These are phyloP conservation scores for Sakesphorus luctuosus DNA, from an alignment of 2,113 vertebrate genomes.

Conservation along the genomic window DNA sequence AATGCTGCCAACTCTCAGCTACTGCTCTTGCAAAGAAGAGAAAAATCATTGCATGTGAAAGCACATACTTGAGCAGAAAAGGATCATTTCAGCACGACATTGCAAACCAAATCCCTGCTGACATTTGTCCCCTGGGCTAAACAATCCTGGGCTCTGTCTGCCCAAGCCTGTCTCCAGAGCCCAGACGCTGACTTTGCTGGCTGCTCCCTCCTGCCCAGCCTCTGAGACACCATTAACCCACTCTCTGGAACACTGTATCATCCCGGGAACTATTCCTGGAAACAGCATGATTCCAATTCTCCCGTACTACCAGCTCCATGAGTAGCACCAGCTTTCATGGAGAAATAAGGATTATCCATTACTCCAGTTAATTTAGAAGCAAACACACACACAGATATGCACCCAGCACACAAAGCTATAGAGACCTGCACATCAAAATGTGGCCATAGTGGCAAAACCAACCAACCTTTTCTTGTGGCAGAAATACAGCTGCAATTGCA, in stretches of 20 bases:
- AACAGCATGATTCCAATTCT: not conserved
- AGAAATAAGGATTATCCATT: not conserved
- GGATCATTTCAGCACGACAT: not conserved
- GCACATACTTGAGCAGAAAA: not conserved
- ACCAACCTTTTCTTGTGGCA: not conserved
- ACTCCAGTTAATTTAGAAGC: rapidly evolving
- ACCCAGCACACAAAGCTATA: not conserved
- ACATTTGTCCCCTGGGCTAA: slow-evolving; percentile 39
- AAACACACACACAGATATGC: rapidly evolving
- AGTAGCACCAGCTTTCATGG: not conserved
- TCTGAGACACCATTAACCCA: not conserved
- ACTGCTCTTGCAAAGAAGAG: not conserved
- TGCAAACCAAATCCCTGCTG: slow-evolving; percentile 30
- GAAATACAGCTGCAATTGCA: not conserved
- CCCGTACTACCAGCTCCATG: rapidly evolving
- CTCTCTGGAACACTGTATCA: not conserved
- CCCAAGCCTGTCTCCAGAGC: slow-evolving; percentile 15
- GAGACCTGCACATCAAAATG: rapidly evolving
- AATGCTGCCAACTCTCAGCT: not conserved
- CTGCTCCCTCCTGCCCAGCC: slow-evolving; percentile 26
- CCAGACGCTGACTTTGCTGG: slow-evolving; percentile 30
- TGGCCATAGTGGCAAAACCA: not conserved
- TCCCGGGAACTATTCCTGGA: not conserved
- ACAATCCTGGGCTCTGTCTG: not conserved
- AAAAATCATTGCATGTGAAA: not conserved